A percentile compares a stretch with the other conserved stretches of the same genome.
Conservation (phyloP, 2,888 invertebrate species). For the Platycheirus albimanus region DNA sequence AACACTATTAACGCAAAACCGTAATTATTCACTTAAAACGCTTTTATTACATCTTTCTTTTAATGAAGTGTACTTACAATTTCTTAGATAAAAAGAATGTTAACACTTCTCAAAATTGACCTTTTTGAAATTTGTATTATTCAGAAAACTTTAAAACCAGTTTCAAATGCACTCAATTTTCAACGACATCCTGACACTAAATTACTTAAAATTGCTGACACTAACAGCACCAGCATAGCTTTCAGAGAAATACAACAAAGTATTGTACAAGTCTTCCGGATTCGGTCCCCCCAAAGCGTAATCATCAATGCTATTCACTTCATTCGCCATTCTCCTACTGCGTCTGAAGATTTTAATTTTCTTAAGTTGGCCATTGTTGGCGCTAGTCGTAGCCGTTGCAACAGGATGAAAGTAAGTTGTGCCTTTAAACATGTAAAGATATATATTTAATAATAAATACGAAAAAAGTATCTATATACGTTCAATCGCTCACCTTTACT, state of each 20-base stretch:
- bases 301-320: conserved; percentile 77
- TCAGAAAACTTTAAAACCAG: neutral
- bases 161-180: neutral
- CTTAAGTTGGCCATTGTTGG: conserved; percentile 77
- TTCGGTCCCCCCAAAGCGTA: conserved; percentile 79
- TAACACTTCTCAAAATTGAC: no score
- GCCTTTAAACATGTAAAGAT: conserved; percentile 74
- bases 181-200: conserved; percentile 26
- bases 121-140: no score
- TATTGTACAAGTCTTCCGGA: conserved; percentile 82
- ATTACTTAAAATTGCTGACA: conserved; percentile 32
- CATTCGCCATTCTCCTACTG: conserved; percentile 74
- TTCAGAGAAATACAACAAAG: conserved; percentile 82
- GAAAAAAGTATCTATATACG: conserved; percentile 73
- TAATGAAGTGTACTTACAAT: no score
- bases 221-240: conserved; percentile 79
- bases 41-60: no score
- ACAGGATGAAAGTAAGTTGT: conserved; percentile 82
- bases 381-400: conserved; percentile 77
- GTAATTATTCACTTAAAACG: no score
- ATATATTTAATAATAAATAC: conserved; percentile 22
- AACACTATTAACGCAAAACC: no score
- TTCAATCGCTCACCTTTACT: conserved; percentile 84
- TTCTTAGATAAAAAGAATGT: no score
- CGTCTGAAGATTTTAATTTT: conserved; percentile 81